Evolutionary conservation across 1,140 invertebrate genomes (phyloP).

Genomic region (Lerema accius): DNA sequence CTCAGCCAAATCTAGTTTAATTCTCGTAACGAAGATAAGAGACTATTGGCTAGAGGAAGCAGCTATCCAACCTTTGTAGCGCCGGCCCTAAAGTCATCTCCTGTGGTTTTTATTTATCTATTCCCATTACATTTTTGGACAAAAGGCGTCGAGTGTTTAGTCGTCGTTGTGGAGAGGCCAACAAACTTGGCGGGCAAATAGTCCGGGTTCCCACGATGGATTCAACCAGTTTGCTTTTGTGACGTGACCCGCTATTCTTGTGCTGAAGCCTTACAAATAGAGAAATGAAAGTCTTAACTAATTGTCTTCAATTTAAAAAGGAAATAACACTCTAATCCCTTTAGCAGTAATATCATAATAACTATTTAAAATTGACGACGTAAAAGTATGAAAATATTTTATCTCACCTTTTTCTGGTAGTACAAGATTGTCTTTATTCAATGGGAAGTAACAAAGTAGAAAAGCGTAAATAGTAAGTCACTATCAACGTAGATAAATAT

Average conservation of each 20-base stretch:
- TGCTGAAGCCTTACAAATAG: slow-evolving; percentile 11
- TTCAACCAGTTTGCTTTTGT: slow-evolving; percentile 47
- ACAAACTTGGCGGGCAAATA: slow-evolving; percentile 70
- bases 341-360: too few relatives aligned
- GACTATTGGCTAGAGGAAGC: slow-evolving; percentile 23
- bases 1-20: slow-evolving; percentile 4
- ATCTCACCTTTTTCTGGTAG: background rate
- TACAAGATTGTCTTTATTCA: background rate
- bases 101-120: slow-evolving; percentile 71
- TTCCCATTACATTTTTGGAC: slow-evolving; percentile 79
- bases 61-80: slow-evolving; percentile 49
- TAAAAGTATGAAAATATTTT: too few relatives aligned
- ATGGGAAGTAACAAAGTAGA: background rate
- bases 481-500: slow-evolving; percentile 19
- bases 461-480: slow-evolving; percentile 14
- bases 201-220: slow-evolving; percentile 62
- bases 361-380: too few relatives aligned
- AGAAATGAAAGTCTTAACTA: too few relatives aligned
- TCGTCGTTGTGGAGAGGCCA: slow-evolving; percentile 54
- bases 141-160: slow-evolving; percentile 79
- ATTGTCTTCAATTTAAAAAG: too few relatives aligned
- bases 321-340: too few relatives aligned
- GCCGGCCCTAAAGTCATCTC: slow-evolving; percentile 55
- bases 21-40: background rate
- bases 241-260: slow-evolving; percentile 39